Base-by-base conservation (phyloP, 1,140 invertebrate genomes). In the Anoplolepis gracilipes region DNA sequence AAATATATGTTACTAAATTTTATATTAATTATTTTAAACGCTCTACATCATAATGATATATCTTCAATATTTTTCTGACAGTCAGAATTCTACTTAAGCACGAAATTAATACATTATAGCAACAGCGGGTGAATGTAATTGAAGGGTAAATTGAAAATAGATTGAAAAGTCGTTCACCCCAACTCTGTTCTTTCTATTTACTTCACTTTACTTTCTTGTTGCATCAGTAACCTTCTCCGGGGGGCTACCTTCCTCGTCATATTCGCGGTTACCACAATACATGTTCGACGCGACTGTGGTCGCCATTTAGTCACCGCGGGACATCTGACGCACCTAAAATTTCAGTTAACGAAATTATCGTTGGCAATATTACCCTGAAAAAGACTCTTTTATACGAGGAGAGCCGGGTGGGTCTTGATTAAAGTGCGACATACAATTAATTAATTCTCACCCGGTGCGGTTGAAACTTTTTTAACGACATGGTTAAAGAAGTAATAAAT, bases 161-260 rank as follows among this genome's bases (percentile, higher is more conserved):
- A 70, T 55, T 57, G 64, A 55, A 79, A 79, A 79, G 59, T 65
- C 76, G 30, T n/a, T 67, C n/a, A 42, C n/a, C 30, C 28, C 49
- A 46, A 33, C 39, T 42, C 57, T 65, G 53, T 59, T 36, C 67
- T 49, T 49, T 49, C 78, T 53, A 30, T 61, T 82, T 53, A 61
- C 67, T 33, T 22, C 78, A 55, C 39, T 49, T 70, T 42, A 57
- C 77, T 81, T 81, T 70, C 46, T 64, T 39, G 33, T 65, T 1
- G 46, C 42, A 77, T 79, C 22, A 33, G 39, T 57, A 36, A 46
- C 67, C 73, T 81, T 81, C 65, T 65, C 78, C 64, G 33, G n/a
- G 36, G 49, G 16, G 33, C 53, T 82, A 72, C 78, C 78, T 82
- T 46, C 53, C 25, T 39, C 30, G 4, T 57, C 25, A 36, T 70